Evolutionary conservation across 2,113 vertebrate species (phyloP).

Genomic region (Thalassarche chlororhynchos): DNA sequence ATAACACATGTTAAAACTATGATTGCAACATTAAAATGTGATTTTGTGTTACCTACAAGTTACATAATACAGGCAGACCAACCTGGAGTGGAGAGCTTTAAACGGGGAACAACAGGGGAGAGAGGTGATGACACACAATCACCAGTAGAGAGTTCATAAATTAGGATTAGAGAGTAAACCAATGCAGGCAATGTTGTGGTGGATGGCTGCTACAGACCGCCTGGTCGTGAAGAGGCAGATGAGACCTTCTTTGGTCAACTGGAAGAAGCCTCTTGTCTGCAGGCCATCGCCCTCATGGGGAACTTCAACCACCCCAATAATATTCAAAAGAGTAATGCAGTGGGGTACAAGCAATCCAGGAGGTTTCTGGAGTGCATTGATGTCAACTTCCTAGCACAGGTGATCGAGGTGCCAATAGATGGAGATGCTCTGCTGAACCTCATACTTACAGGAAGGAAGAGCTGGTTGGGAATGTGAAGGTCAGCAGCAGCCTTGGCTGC

Average conservation of each 20-base stretch:
- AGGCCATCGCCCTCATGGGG: background rate
- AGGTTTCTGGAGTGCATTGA: background rate
- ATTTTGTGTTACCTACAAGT: background rate
- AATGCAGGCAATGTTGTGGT: background rate
- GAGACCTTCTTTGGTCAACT: background rate
- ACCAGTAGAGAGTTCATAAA: background rate
- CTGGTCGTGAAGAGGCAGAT: background rate
- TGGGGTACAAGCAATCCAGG: background rate
- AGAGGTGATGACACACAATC: background rate
- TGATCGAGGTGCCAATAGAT: accelerated
- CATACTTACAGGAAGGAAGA: background rate
- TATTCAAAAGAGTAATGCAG: background rate
- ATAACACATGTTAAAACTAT: background rate
- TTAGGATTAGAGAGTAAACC: background rate
- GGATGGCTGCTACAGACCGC: accelerated
- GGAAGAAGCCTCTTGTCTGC: background rate
- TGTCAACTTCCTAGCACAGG: background rate
- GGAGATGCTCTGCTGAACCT: background rate
- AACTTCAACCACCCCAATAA: background rate
- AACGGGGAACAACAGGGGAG: accelerated
- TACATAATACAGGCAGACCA: background rate
- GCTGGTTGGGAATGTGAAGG: background rate
- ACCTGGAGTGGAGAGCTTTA: background rate
- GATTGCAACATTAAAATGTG: background rate
- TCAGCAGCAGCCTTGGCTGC: background rate